Base-by-base conservation (phyloP, 2,797 vertebrate genomes). In the Epinephelus malabaricus region DNA sequence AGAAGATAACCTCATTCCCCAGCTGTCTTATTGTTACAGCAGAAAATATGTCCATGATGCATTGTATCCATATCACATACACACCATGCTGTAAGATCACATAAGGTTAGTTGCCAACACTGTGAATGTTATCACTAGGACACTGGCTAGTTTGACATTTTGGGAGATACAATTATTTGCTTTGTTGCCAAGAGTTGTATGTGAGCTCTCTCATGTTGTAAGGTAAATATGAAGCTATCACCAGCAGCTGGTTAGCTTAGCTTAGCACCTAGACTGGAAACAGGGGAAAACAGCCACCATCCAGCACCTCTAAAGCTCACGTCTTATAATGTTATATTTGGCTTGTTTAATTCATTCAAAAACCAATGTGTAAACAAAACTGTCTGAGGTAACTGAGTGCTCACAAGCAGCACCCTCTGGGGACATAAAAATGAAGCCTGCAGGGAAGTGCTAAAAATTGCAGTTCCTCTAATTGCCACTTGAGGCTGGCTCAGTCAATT, bases 1-100 rank as follows among this genome's bases (percentile, higher is more conserved):
- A 76, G 34, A 68, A 21, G 25, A 76, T 61, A 63, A 45, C 1
- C 47, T 49, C 43, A 62, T 46, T 56, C 14, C 38, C 55, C 61
- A 21, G 14, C 34, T 68, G 30, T 30, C 5, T 58, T 30, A 54
- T 38, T 59, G 23, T 53, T 53, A 43, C 25, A 78, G 9, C 66
- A 54, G n/a, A 59, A 54, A 66, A 40, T 21, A 53, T 69, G 21
- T 46, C 46, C 4, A 64, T 21, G 4, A 45, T 60, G 66, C 34
- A 60, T 13, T 61, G 14, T 30, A 27, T 4, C 43, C 0, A 19
- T 34, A 47, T 34, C 50, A 17, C 13, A 34, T 18, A 47, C 25
- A 56, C 49, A 34, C 2, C 17, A n/a, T 21, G 6, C 46, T 63
- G 3, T 61, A 17, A 60, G 47, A 56, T 73, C 14, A 15, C 49